A percentile compares a stretch with the other conserved stretches of the same genome.
phyloP scores from a whole-genome alignment of 2,113 vertebrate genomes.

The Sinosuthora webbiana region DNA sequence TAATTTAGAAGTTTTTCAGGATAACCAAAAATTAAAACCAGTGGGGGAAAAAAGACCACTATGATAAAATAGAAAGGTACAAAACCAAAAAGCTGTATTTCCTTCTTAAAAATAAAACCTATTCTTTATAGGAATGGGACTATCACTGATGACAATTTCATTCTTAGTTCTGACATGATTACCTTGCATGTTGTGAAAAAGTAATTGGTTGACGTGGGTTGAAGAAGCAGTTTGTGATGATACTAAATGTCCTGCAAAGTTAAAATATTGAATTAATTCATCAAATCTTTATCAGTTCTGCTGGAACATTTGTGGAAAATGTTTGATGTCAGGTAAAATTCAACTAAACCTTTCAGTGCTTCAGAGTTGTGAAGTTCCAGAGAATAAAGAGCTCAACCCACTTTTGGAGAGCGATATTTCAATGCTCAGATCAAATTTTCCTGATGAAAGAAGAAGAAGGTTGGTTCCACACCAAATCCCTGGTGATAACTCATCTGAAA shows the following conservation, averaged over 20 bases:
- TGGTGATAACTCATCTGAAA: background rate
- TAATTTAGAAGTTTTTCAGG: background rate
- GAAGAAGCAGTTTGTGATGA: background rate
- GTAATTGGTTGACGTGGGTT: rapidly evolving
- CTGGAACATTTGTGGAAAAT: background rate
- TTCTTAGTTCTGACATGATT: background rate
- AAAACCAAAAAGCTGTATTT: background rate
- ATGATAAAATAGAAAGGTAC: background rate
- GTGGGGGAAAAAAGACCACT: background rate
- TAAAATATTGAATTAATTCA: background rate
- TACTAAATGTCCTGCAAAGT: background rate
- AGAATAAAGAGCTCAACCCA: background rate
- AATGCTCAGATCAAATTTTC: background rate
- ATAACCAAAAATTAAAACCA: background rate
- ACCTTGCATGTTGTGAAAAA: background rate
- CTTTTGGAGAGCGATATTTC: background rate
- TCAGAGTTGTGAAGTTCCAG: background rate
- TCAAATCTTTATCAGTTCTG: background rate
- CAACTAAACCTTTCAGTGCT: background rate
- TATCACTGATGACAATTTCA: background rate
- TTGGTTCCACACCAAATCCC: constrained; percentile 6
- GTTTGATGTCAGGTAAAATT: background rate
- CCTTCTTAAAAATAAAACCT: background rate
- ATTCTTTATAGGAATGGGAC: background rate
- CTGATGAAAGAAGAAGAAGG: background rate